Evolutionary conservation across 1,140 invertebrate genomes (phyloP).

Genomic region (Drosophila nigrodunni): DNA sequence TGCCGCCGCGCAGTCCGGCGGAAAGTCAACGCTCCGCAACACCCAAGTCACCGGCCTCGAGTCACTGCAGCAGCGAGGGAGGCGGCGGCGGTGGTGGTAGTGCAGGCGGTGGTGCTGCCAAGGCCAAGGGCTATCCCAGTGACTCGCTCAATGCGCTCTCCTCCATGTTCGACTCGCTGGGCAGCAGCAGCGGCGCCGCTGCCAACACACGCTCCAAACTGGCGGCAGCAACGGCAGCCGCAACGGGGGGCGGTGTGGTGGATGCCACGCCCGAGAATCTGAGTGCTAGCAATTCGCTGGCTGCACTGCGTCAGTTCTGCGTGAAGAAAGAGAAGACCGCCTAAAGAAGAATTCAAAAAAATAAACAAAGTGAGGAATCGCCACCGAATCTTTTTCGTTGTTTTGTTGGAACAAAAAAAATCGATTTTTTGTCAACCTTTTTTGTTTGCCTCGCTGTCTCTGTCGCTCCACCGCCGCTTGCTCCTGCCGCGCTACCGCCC

Average conservation of each 20-base stretch:
- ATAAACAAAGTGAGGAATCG: constrained; percentile 34
- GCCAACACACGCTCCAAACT: constrained; percentile 65
- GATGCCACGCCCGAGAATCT: constrained; percentile 68
- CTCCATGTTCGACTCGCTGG: constrained; percentile 92
- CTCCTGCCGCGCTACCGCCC: not conserved
- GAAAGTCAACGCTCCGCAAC: constrained; percentile 89
- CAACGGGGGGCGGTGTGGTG: constrained; percentile 3
- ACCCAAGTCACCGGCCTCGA: constrained; percentile 89
- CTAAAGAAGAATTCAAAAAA: constrained; percentile 52
- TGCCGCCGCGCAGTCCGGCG: constrained; percentile 84
- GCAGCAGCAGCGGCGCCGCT: constrained; percentile 53
- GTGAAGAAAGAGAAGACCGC: constrained; percentile 84
- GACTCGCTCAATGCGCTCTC: constrained; percentile 92
- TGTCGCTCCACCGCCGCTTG: not conserved
- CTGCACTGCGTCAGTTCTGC: constrained; percentile 81
- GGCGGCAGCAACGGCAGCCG: constrained; percentile 55
- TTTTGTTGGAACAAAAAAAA: constrained; percentile 60
- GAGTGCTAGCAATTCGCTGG: constrained; percentile 73
- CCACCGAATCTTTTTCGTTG: constrained; percentile 73
- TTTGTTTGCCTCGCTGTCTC: constrained; percentile 62
- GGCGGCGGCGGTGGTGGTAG: not conserved
- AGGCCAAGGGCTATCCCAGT: constrained; percentile 85
- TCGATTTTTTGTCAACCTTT: constrained; percentile 69
- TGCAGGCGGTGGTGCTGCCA: too few species aligned
- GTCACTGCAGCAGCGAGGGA: constrained; percentile 86